A percentile compares a stretch with the other conserved stretches of the same genome.
Conservation (phyloP, 2,888 invertebrate genomes). For the Thyatira batis region DNA sequence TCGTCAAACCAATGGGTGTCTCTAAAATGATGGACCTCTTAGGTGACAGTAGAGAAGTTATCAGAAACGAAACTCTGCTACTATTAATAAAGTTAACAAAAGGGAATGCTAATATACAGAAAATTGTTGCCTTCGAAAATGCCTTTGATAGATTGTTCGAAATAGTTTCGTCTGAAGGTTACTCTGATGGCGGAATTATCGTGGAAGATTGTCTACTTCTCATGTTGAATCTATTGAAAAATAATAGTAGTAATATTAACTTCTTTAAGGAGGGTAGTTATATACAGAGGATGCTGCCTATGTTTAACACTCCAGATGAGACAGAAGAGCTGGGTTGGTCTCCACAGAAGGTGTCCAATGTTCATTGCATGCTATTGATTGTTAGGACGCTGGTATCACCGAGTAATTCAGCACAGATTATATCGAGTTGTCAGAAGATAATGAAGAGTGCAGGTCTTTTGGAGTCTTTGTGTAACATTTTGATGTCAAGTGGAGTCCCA, state of each 20-base stretch:
- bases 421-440: slow-evolving; percentile 91
- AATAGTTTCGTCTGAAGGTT: slow-evolving; percentile 95
- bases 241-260: slow-evolving; percentile 98
- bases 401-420: slow-evolving; percentile 93
- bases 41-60: slow-evolving; percentile 96
- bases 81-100: slow-evolving; percentile 95
- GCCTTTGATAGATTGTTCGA: slow-evolving; percentile 97
- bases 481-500: slow-evolving; percentile 98
- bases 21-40: slow-evolving; percentile 98
- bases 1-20: slow-evolving; percentile 97
- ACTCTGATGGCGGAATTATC: slow-evolving; percentile 97
- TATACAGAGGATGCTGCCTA: slow-evolving; percentile 93
- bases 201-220: slow-evolving; percentile 98
- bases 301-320: slow-evolving; percentile 91
- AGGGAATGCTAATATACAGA: slow-evolving; percentile 98
- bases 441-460: slow-evolving; percentile 90
- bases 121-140: slow-evolving; percentile 99
- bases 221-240: slow-evolving; percentile 95
- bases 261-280: slow-evolving; percentile 99
- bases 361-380: slow-evolving; percentile 95
- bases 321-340: slow-evolving; percentile 91
- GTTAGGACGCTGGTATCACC: slow-evolving; percentile 96
- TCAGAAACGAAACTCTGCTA: slow-evolving; percentile 96
- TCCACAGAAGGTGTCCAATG: slow-evolving; percentile 96
- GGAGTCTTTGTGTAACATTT: slow-evolving; percentile 88